Percentiles rank a stretch among this genome's conserved stretches.
Evolutionary conservation across 2,797 vertebrate species (phyloP).

Genomic region (Momotus momota): DNA sequence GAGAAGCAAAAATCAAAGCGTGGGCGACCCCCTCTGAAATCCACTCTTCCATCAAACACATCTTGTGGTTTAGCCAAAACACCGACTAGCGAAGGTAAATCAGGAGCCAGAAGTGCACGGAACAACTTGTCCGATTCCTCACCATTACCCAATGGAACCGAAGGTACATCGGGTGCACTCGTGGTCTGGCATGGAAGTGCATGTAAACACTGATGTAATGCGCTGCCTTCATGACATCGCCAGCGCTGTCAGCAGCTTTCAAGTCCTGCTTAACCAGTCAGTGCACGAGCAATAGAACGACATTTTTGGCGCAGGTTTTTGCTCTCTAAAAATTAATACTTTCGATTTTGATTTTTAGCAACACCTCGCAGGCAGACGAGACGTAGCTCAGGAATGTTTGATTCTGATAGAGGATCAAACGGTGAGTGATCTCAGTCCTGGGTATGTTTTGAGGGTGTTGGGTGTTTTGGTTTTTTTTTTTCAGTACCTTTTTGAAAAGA

Average conservation of each 20-base stretch:
- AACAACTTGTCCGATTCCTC: slow-evolving; percentile 67
- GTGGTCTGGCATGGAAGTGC: not conserved
- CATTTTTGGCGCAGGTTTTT: not conserved
- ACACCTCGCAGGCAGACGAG: slow-evolving; percentile 82
- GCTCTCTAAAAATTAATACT: not conserved
- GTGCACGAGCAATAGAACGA: not conserved
- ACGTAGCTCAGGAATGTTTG: slow-evolving; percentile 84
- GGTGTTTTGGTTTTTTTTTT: not conserved
- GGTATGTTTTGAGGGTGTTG: not conserved
- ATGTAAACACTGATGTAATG: not conserved
- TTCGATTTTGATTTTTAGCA: slow-evolving; percentile 71
- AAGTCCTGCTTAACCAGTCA: not conserved
- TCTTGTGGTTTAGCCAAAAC: slow-evolving; percentile 85
- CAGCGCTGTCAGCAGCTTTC: not conserved
- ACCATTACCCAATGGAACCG: slow-evolving; percentile 83
- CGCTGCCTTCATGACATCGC: not conserved
- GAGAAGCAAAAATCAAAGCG: slow-evolving; percentile 85
- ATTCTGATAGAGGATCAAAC: slow-evolving; percentile 85
- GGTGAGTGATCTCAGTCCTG: slow-evolving; percentile 72
- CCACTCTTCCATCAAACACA: slow-evolving; percentile 81
- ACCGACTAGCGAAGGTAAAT: slow-evolving; percentile 84
- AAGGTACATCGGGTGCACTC: slow-evolving; percentile 62
- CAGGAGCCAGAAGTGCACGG: slow-evolving; percentile 75
- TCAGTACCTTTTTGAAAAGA: not conserved
- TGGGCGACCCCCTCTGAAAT: slow-evolving; percentile 91